A percentile compares a stretch with the other conserved stretches of the same genome.
Evolutionary conservation across 2,888 invertebrate genomes (phyloP).

Genomic region (Branchellion lobata): DNA sequence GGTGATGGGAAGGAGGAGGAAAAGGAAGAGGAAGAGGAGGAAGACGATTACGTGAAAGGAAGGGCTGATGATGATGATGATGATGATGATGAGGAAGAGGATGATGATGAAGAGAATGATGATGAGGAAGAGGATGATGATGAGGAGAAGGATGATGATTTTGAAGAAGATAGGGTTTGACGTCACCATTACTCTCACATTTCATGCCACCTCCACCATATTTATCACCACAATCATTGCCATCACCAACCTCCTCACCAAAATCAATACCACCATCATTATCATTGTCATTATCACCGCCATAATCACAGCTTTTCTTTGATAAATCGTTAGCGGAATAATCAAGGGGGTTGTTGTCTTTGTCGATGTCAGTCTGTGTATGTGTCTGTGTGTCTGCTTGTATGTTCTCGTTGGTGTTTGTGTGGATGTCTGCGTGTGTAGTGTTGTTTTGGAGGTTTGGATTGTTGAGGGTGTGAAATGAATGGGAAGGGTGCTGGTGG

Average conservation of each 20-base stretch:
- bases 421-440: background rate
- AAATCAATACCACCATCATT: background rate
- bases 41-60: too few relatives aligned
- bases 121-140: too few relatives aligned
- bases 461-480: background rate
- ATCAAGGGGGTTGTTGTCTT: background rate
- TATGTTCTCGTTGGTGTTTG: background rate
- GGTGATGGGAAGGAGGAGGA: too few relatives aligned
- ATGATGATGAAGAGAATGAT: too few relatives aligned
- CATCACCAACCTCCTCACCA: background rate
- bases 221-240: background rate
- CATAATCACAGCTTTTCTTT: background rate
- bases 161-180: too few relatives aligned
- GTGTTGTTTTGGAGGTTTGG: background rate
- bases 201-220: background rate
- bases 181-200: too few relatives aligned
- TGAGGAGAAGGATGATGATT: too few relatives aligned
- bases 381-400: too few relatives aligned
- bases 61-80: too few relatives aligned
- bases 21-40: too few relatives aligned
- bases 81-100: too few relatives aligned
- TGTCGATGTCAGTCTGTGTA: background rate
- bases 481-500: background rate
- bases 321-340: background rate
- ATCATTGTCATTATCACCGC: background rate